Conservation (phyloP, 1,140 invertebrate species). For the Drosophila repleta region DNA sequence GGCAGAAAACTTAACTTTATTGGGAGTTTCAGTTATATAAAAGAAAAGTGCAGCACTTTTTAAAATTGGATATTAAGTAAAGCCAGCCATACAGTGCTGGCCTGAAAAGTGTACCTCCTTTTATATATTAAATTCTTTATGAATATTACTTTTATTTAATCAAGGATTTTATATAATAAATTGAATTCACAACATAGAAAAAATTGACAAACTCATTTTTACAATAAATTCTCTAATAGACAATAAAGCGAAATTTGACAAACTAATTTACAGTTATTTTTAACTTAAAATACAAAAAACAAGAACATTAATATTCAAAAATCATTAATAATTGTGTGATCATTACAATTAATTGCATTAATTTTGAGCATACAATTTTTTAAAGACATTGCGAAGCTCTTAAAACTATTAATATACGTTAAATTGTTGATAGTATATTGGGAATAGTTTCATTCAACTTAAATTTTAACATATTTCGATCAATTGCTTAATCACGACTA, state of each 20-base stretch:
- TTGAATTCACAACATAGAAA: background rate
- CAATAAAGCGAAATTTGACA: no score
- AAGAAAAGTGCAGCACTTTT: no score
- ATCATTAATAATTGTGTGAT: background rate
- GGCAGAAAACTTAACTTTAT: no score
- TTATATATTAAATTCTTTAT: no score
- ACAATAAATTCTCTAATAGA: no score
- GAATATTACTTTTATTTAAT: conserved; percentile 21
- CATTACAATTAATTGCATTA: background rate
- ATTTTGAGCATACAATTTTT: no score
- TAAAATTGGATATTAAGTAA: background rate
- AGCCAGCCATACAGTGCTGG: background rate
- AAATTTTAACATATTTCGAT: no score
- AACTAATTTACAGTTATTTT: no score
- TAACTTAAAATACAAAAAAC: background rate
- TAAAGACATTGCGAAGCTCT: background rate
- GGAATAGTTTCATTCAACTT: no score
- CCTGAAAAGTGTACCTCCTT: background rate
- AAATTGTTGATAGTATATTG: background rate
- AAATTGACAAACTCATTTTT: background rate
- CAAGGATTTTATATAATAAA: background rate
- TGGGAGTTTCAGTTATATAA: no score
- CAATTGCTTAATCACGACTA: background rate
- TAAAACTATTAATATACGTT: background rate
- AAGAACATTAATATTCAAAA: background rate